A percentile compares a stretch with the other conserved stretches of the same genome.
Evolutionary conservation across 2,113 vertebrate species (phyloP).

Genomic region (Mesitornis unicolor): DNA sequence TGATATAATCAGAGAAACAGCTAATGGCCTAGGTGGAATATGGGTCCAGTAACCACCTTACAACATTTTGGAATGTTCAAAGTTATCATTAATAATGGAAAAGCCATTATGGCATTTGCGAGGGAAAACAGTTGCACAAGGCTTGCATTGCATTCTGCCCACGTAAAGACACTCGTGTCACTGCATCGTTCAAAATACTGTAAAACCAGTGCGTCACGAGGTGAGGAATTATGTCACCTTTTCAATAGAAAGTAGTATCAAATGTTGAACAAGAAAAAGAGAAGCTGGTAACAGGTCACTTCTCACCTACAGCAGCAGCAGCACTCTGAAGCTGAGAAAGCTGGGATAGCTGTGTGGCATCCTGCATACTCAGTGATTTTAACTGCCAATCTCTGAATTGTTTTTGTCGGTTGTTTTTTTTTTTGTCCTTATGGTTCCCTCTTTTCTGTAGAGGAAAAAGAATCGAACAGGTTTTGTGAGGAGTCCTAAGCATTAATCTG

Average conservation of each 20-base stretch:
- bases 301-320: not conserved
- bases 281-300: not conserved
- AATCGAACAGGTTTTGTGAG: not conserved
- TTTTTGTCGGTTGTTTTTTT: not conserved
- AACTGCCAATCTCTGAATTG: not conserved
- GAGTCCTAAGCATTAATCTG: not conserved
- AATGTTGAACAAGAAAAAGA: not conserved
- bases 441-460: not conserved
- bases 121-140: not conserved
- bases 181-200: not conserved
- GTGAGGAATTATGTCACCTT: not conserved
- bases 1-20: conserved; percentile 64
- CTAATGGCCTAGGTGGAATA: conserved; percentile 61
- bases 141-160: not conserved
- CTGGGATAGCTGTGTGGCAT: not conserved
- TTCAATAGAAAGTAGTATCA: not conserved
- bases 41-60: conserved; percentile 61
- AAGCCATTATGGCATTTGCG: not conserved
- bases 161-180: not conserved
- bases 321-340: not conserved
- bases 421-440: not conserved
- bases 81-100: conserved; percentile 30
- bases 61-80: conserved; percentile 22
- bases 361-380: not conserved
- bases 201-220: not conserved